These are phyloP conservation scores for Epinotia ramella DNA, from an alignment of 2,888 invertebrate species.

Conservation along the genomic window DNA sequence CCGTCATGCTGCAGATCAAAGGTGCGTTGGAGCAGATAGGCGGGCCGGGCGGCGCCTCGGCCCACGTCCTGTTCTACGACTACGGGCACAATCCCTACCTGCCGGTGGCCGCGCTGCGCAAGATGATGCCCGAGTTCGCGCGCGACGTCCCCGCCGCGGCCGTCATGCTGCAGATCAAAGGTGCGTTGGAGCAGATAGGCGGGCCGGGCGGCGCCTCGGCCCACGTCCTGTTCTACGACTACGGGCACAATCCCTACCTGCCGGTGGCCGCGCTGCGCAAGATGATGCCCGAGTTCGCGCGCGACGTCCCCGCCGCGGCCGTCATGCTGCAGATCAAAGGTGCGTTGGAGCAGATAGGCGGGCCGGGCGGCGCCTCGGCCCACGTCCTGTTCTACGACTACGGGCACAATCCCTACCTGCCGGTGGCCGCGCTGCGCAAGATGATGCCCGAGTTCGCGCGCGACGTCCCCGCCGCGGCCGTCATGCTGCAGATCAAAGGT, in stretches of 20 bases:
- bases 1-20: constrained; percentile 56
- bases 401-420: background rate
- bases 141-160: constrained; percentile 59
- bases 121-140: constrained; percentile 72
- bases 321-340: constrained; percentile 59
- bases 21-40: constrained; percentile 51
- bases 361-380: no score
- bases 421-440: constrained; percentile 60
- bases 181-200: constrained; percentile 49
- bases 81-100: constrained; percentile 63
- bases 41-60: constrained; percentile 58
- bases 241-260: constrained; percentile 62
- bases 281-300: constrained; percentile 70
- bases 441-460: constrained; percentile 69
- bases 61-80: constrained; percentile 64
- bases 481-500: constrained; percentile 62
- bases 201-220: constrained; percentile 59
- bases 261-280: constrained; percentile 61
- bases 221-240: constrained; percentile 65
- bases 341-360: constrained; percentile 46
- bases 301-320: constrained; percentile 59
- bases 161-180: constrained; percentile 56
- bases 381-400: no score
- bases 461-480: constrained; percentile 59
- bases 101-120: constrained; percentile 59